Conservation (phyloP, 1,140 invertebrate species). For the Archegozetes longisetosus region DNA sequence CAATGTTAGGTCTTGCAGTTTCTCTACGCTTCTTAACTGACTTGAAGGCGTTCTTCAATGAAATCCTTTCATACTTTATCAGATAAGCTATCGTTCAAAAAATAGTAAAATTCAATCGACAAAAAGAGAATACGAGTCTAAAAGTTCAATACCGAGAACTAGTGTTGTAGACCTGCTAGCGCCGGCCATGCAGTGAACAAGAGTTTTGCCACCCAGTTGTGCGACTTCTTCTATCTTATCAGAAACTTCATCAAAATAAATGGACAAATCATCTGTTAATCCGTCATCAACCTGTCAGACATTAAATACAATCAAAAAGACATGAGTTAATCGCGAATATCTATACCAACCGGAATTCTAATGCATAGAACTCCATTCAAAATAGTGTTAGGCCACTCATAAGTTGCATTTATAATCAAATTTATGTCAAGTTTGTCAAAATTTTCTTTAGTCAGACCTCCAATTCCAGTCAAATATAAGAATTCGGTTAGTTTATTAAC, state of each 20-base stretch:
- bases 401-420: background rate
- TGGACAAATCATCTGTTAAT: background rate
- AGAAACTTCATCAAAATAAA: conserved; percentile 7
- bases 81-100: too few relatives aligned
- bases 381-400: background rate
- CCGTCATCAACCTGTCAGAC: conserved; percentile 7
- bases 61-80: conserved; percentile 60
- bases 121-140: too few relatives aligned
- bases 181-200: conserved; percentile 78
- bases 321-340: background rate
- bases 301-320: background rate
- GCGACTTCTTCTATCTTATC: background rate
- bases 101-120: too few relatives aligned
- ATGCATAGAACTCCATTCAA: conserved; percentile 2
- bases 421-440: background rate
- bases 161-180: conserved; percentile 67
- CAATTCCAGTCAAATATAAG: background rate
- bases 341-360: conserved; percentile 6
- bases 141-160: too few relatives aligned
- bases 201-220: background rate
- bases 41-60: conserved; percentile 48
- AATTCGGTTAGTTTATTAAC: background rate
- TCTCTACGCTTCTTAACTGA: background rate
- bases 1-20: conserved; percentile 8
- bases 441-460: background rate